Percentiles rank a stretch among this genome's conserved stretches.
Conservation (phyloP, 2,888 invertebrate species). For the Drosophila testacea region DNA sequence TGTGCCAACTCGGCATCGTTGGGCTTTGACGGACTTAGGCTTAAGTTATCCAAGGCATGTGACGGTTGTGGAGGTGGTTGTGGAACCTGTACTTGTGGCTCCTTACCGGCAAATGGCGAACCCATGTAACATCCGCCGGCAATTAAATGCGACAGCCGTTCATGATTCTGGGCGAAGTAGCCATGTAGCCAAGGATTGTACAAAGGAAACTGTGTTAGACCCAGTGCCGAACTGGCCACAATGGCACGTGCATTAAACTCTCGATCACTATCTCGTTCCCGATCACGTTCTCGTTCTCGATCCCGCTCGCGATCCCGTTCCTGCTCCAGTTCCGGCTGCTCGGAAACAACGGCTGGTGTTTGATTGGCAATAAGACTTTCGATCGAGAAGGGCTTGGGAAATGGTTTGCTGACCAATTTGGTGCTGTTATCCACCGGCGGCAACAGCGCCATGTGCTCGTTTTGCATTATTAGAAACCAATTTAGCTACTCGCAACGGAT, state of each 20-base stretch:
- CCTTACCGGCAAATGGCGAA: slow-evolving; percentile 49
- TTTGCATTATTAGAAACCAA: slow-evolving; percentile 38
- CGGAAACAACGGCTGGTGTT: slow-evolving; percentile 51
- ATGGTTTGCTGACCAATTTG: slow-evolving; percentile 67
- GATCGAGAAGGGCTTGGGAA: slow-evolving; percentile 85
- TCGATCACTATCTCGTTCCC: slow-evolving; percentile 45
- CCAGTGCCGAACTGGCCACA: slow-evolving; percentile 80
- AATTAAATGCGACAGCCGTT: slow-evolving; percentile 83
- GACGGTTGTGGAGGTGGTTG: slow-evolving; percentile 41
- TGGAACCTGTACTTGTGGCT: slow-evolving; percentile 36
- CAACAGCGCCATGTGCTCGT: slow-evolving; percentile 45
- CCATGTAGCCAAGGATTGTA: slow-evolving; percentile 85
- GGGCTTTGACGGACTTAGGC: slow-evolving; percentile 46
- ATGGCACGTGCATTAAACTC: slow-evolving; percentile 79
- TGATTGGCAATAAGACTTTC: slow-evolving; percentile 84
- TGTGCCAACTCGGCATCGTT: slow-evolving; percentile 46
- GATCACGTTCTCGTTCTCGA: slow-evolving; percentile 32
- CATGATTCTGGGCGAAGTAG: slow-evolving; percentile 84
- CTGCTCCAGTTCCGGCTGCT: slow-evolving; percentile 20
- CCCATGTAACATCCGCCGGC: slow-evolving; percentile 77
- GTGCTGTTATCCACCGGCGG: slow-evolving; percentile 44
- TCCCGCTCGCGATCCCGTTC: slow-evolving; percentile 17
- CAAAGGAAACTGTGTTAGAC: slow-evolving; percentile 83
- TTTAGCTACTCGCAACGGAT: slow-evolving; percentile 10
- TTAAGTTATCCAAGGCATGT: slow-evolving; percentile 56